Evolutionary conservation across 1,140 invertebrate genomes (phyloP).

Genomic region (Zaprionus davidi): DNA sequence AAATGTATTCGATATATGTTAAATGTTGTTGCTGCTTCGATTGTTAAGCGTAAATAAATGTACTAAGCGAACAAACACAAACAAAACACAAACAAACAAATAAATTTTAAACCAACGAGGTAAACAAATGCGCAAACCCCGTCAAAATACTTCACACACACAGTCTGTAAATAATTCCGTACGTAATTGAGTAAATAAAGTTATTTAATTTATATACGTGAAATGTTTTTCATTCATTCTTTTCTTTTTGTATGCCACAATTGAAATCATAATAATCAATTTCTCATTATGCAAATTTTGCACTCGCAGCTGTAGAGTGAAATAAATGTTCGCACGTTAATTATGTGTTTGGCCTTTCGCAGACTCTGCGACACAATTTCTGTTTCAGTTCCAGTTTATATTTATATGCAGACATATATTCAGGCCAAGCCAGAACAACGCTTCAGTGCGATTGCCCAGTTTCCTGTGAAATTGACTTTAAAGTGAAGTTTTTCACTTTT

Average conservation of each 20-base stretch:
- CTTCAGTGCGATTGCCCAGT: neutral
- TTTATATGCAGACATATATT: neutral
- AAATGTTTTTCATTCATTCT: conserved; percentile 19
- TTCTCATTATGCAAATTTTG: conserved; percentile 71
- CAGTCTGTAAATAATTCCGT: conserved; percentile 64
- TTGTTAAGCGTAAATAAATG: conserved; percentile 77
- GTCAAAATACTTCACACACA: conserved; percentile 44
- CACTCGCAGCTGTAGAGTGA: conserved; percentile 49
- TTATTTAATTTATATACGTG: conserved; percentile 81
- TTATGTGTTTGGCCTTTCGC: conserved; percentile 45
- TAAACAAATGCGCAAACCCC: conserved; percentile 46
- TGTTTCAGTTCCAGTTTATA: neutral
- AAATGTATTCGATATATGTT: conserved; percentile 58
- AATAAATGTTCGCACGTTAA: conserved; percentile 74
- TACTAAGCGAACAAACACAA: conserved; percentile 62
- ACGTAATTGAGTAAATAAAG: conserved; percentile 80
- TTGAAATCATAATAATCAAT: conserved; percentile 68
- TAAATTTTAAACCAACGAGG: conserved; percentile 60
- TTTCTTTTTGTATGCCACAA: neutral
- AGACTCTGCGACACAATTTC: conserved; percentile 48
- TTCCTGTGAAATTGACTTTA: neutral
- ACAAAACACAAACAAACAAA: conserved; percentile 63
- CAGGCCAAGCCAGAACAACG: neutral
- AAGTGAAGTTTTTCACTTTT: neutral
- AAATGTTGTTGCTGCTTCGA: conserved; percentile 80